phyloP scores from a whole-genome alignment of 2,797 vertebrate genomes.

The Mallotus villosus region DNA sequence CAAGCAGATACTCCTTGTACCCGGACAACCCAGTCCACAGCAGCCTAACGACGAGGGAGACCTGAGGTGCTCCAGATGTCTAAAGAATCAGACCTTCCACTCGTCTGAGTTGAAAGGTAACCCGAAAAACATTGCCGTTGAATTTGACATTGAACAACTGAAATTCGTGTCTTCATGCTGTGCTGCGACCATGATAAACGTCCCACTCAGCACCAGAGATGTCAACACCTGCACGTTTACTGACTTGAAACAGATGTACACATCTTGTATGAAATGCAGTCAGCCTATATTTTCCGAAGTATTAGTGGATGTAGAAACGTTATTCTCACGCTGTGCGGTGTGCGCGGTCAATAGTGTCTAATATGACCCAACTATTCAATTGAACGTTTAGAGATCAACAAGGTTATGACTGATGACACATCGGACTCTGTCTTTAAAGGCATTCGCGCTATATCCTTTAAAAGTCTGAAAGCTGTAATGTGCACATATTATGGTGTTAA shows the following conservation, averaged over 20 bases:
- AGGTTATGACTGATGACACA: background rate
- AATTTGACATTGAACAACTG: constrained; percentile 29
- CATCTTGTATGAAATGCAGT: background rate
- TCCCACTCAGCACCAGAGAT: background rate
- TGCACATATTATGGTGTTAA: background rate
- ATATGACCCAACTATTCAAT: no score
- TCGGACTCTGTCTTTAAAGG: background rate
- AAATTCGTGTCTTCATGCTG: constrained; percentile 30
- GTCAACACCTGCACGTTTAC: constrained; percentile 28
- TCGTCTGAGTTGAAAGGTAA: constrained; percentile 33
- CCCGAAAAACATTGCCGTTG: constrained; percentile 32
- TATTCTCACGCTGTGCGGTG: background rate
- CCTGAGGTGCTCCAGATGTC: constrained; percentile 28
- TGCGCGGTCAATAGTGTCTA: no score
- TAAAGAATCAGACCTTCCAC: constrained; percentile 38
- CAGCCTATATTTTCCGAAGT: constrained; percentile 26
- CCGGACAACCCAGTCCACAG: background rate
- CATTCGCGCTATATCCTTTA: background rate
- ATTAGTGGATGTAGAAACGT: constrained; percentile 24
- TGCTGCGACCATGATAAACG: background rate
- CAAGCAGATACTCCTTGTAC: background rate
- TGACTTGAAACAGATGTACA: constrained; percentile 34
- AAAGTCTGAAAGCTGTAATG: background rate
- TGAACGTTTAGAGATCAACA: background rate
- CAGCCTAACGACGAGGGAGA: background rate